Conservation (phyloP, 2,888 invertebrate genomes). For the Eristalis arbustorum region DNA sequence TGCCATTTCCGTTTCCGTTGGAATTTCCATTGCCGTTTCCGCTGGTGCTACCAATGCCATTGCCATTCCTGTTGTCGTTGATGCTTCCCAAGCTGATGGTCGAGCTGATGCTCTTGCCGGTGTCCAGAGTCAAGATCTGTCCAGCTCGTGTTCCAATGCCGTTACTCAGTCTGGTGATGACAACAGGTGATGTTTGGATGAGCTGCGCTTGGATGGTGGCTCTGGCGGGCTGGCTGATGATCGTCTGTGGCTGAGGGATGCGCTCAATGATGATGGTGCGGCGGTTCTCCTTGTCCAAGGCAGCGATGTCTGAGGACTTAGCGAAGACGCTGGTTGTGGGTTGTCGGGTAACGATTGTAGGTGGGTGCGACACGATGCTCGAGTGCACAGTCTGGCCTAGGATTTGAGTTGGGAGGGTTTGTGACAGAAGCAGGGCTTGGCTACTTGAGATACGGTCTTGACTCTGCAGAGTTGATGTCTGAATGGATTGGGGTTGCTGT, state of each 20-base stretch:
- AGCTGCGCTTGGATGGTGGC: constrained; percentile 78
- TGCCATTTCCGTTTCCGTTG: constrained; percentile 44
- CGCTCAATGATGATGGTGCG: constrained; percentile 71
- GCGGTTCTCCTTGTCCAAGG: constrained; percentile 73
- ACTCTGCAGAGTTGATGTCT: constrained; percentile 76
- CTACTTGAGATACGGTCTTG: constrained; percentile 75
- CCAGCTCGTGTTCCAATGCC: constrained; percentile 50
- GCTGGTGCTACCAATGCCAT: constrained; percentile 8
- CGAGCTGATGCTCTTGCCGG: constrained; percentile 56
- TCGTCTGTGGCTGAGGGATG: constrained; percentile 74
- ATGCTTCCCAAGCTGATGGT: constrained; percentile 20
- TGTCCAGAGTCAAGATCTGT: constrained; percentile 45
- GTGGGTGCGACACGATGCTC: constrained; percentile 77
- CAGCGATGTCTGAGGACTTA: constrained; percentile 48
- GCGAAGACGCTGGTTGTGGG: constrained; percentile 70
- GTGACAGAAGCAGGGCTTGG: constrained; percentile 75
- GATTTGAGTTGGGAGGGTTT: constrained; percentile 74
- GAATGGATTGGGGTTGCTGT: constrained; percentile 79
- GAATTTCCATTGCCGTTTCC: constrained; percentile 64
- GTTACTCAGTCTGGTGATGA: constrained; percentile 69
- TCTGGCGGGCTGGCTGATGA: constrained; percentile 76
- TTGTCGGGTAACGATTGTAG: constrained; percentile 75
- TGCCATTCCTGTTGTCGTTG: not conserved
- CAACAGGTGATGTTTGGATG: constrained; percentile 75
- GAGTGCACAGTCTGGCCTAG: constrained; percentile 78